These are phyloP conservation scores for Zelostemma sp. DNA, from an alignment of 1,140 invertebrate species.

Conservation along the genomic window DNA sequence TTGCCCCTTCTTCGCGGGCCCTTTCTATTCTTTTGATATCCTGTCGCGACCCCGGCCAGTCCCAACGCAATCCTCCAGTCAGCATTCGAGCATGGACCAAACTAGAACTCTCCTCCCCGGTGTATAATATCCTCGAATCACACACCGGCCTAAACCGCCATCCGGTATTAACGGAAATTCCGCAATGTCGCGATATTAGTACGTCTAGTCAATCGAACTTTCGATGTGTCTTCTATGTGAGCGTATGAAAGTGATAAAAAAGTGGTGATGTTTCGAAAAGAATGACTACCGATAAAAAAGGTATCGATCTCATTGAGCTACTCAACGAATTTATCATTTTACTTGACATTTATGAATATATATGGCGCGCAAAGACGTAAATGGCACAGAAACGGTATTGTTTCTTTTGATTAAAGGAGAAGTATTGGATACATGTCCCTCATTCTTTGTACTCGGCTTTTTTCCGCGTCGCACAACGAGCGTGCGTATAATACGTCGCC, in stretches of 20 bases:
- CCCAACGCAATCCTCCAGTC: constrained; percentile 60
- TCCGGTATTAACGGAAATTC: constrained; percentile 27
- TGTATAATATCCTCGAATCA: constrained; percentile 10
- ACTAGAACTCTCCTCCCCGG: constrained; percentile 48
- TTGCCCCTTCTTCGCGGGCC: constrained; percentile 59
- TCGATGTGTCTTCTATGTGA: not conserved
- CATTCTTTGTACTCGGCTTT: constrained; percentile 6
- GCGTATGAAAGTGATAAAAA: not conserved
- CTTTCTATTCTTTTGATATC: constrained; percentile 70
- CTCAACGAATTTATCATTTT: too few species aligned
- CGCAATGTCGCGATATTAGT: constrained; percentile 17
- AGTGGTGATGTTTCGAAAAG: not conserved
- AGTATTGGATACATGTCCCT: not conserved
- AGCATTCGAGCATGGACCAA: constrained; percentile 67
- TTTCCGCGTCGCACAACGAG: constrained; percentile 25
- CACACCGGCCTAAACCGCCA: constrained; percentile 3
- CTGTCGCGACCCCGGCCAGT: constrained; percentile 51
- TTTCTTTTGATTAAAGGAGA: not conserved
- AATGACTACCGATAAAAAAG: not conserved
- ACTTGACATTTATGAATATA: too few species aligned
- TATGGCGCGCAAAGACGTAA: too few species aligned
- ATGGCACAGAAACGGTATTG: not conserved
- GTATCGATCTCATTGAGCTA: not conserved
- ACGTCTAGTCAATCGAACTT: not conserved
- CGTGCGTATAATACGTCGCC: constrained; percentile 19